Conservation (phyloP, 1,140 invertebrate genomes). For the Physella acuta region DNA sequence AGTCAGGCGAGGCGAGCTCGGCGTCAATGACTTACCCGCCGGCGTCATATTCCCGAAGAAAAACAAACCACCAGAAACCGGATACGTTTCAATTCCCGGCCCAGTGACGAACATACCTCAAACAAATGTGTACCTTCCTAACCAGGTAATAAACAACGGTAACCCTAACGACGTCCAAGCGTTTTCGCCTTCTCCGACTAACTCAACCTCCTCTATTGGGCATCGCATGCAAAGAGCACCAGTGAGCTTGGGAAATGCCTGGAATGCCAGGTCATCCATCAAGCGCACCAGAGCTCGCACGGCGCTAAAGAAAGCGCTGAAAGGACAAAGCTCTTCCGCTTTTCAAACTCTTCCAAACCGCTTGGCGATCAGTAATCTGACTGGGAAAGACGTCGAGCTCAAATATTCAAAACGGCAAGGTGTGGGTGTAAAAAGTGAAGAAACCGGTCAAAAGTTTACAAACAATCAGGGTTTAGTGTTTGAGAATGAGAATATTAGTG, state of each 20-base stretch:
- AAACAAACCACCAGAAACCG: too few relatives aligned
- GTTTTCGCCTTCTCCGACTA: too few relatives aligned
- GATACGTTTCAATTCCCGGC: too few relatives aligned
- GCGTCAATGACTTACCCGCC: neutral
- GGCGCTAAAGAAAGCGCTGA: slow-evolving; percentile 38
- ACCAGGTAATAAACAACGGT: too few relatives aligned
- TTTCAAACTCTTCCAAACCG: neutral
- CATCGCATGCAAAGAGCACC: neutral
- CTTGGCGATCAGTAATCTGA: neutral
- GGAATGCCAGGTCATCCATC: slow-evolving; percentile 24
- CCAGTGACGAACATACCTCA: too few relatives aligned
- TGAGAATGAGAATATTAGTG: too few relatives aligned
- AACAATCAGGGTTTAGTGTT: too few relatives aligned
- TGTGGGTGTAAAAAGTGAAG: too few relatives aligned
- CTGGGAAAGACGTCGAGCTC: slow-evolving; percentile 20
- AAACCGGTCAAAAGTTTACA: too few relatives aligned
- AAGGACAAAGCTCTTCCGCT: slow-evolving; percentile 17
- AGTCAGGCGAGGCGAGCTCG: slow-evolving; percentile 16
- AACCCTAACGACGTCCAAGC: too few relatives aligned
- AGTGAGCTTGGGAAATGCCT: slow-evolving; percentile 11
- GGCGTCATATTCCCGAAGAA: slow-evolving; percentile 4
- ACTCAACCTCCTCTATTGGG: neutral
- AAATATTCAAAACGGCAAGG: too few relatives aligned
- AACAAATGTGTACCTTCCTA: too few relatives aligned
- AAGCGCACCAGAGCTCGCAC: slow-evolving; percentile 38